These are phyloP conservation scores for Suillia variegata DNA, from an alignment of 2,888 invertebrate genomes.

Conservation along the genomic window DNA sequence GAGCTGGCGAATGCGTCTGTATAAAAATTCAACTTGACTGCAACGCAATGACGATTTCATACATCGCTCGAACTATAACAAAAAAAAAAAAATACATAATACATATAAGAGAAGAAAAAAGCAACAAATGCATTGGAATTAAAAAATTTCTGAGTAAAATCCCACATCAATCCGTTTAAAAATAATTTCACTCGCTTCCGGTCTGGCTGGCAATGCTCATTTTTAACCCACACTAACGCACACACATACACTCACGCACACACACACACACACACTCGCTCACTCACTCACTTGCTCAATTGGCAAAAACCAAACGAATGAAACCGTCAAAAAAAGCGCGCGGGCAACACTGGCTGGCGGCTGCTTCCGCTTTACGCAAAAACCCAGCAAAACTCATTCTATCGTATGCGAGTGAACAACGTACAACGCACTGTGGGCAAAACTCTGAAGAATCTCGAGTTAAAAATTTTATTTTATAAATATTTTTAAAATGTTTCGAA, in stretches of 20 bases:
- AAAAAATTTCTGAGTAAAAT: conserved; percentile 10
- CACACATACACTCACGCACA: background rate
- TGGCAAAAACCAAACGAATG: background rate
- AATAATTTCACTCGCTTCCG: conserved; percentile 46
- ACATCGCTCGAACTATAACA: conserved; percentile 21
- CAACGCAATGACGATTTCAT: background rate
- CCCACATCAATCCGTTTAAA: conserved; percentile 41
- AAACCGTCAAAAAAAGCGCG: conserved; percentile 13
- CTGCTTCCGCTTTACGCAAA: conserved; percentile 21
- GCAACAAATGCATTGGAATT: no score
- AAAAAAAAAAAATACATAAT: conserved; percentile 2
- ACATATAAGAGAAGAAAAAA: background rate
- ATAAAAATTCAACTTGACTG: background rate
- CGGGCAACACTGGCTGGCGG: conserved; percentile 15
- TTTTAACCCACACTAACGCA: conserved; percentile 24
- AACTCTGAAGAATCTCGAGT: no score
- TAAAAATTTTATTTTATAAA: no score
- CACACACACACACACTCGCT: background rate
- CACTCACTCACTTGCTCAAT: background rate
- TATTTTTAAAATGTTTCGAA: no score
- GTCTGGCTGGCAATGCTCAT: conserved; percentile 39
- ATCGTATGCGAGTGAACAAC: no score
- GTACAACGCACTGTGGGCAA: no score
- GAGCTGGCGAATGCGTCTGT: background rate
- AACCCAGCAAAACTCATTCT: conserved; percentile 36